These are phyloP conservation scores for Conistra vaccinii DNA, from an alignment of 2,888 invertebrate species.

Conservation along the genomic window DNA sequence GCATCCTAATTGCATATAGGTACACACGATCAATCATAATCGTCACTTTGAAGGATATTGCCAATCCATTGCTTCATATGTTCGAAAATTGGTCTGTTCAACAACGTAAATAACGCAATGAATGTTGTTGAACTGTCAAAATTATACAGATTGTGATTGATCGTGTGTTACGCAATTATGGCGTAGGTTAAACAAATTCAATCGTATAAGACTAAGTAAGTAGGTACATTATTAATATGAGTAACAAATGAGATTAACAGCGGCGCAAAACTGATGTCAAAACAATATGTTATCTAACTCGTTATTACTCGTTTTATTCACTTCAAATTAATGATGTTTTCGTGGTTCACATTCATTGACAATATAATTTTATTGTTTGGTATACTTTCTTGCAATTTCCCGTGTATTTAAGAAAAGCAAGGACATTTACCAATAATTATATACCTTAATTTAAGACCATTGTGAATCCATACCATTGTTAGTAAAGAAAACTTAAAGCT, in stretches of 20 bases:
- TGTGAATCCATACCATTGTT: background rate
- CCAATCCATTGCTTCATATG: too few relatives aligned
- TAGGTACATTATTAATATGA: background rate
- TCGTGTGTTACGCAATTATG: too few relatives aligned
- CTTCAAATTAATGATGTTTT: constrained; percentile 23
- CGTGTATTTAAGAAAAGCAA: background rate
- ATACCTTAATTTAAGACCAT: background rate
- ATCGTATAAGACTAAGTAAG: too few relatives aligned
- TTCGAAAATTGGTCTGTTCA: too few relatives aligned
- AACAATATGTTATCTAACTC: constrained; percentile 22
- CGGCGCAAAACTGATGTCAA: constrained; percentile 16
- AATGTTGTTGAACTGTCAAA: too few relatives aligned
- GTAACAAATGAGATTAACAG: background rate
- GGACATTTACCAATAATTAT: too few relatives aligned
- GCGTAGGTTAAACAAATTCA: too few relatives aligned
- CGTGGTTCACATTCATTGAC: constrained; percentile 9
- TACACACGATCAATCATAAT: too few relatives aligned
- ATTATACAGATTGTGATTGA: too few relatives aligned
- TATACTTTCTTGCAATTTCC: background rate
- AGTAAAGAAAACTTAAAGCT: background rate
- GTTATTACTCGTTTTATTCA: constrained; percentile 12
- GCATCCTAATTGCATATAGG: too few relatives aligned
- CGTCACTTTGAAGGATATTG: too few relatives aligned
- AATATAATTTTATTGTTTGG: background rate
- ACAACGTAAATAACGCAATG: too few relatives aligned